Evolutionary conservation across 1,140 invertebrate species (phyloP).

Genomic region (Drosophila seguyi): DNA sequence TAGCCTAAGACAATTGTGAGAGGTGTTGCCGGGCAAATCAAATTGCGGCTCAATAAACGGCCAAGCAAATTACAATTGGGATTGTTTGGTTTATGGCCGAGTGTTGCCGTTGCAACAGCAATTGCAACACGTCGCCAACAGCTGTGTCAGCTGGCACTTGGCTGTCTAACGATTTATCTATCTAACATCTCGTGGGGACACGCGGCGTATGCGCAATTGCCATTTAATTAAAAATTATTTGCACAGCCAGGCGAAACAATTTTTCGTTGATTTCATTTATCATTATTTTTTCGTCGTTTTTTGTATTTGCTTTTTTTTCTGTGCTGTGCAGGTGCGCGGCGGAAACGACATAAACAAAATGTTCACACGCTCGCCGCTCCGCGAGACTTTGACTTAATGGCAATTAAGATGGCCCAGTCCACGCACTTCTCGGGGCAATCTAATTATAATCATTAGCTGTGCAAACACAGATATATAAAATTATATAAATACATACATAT

Average conservation of each 20-base stretch:
- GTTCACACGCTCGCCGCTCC: slow-evolving; percentile 65
- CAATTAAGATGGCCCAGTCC: slow-evolving; percentile 68
- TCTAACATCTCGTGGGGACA: slow-evolving; percentile 60
- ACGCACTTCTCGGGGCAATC: slow-evolving; percentile 59
- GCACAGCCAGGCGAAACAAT: slow-evolving; percentile 60
- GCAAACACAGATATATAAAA: slow-evolving; percentile 40
- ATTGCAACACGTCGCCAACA: slow-evolving; percentile 75
- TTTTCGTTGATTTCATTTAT: slow-evolving; percentile 63
- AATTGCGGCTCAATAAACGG: slow-evolving; percentile 74
- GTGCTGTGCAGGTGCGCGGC: slow-evolving; percentile 60
- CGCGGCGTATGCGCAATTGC: slow-evolving; percentile 80
- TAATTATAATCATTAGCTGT: slow-evolving; percentile 76
- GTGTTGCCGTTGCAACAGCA: slow-evolving; percentile 38
- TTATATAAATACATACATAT: slow-evolving; percentile 24
- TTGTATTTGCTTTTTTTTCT: slow-evolving; percentile 16
- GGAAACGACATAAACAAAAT: slow-evolving; percentile 62
- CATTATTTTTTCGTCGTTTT: slow-evolving; percentile 47
- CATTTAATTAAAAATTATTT: slow-evolving; percentile 82
- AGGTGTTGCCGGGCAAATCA: slow-evolving; percentile 72
- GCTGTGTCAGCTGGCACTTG: slow-evolving; percentile 79
- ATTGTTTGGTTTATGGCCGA: slow-evolving; percentile 47
- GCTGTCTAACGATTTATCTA: slow-evolving; percentile 60
- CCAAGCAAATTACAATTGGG: slow-evolving; percentile 61
- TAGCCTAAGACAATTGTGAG: slow-evolving; percentile 73
- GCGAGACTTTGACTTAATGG: slow-evolving; percentile 34